These are phyloP conservation scores for Gymnocypris eckloni DNA, from an alignment of 2,797 vertebrate genomes.

Conservation along the genomic window DNA sequence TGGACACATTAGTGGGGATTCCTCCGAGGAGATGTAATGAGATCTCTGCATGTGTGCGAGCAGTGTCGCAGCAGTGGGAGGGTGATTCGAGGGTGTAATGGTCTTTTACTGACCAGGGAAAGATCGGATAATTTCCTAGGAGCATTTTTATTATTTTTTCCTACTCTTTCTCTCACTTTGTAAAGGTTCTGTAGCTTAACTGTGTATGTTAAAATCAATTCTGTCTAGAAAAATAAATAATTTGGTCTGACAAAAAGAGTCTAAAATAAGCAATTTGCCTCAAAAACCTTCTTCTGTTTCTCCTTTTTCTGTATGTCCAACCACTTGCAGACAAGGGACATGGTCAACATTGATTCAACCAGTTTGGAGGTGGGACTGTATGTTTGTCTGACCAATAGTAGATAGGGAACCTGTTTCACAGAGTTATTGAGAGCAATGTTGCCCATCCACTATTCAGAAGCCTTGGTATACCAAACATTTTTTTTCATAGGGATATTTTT, in stretches of 20 bases:
- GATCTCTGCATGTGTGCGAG: slow-evolving; percentile 45
- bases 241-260: background rate
- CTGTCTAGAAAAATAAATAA: background rate
- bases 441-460: background rate
- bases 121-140: slow-evolving; percentile 42
- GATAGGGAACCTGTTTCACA: background rate
- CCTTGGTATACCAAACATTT: background rate
- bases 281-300: background rate
- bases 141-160: slow-evolving; percentile 20
- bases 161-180: background rate
- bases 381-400: background rate
- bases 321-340: no score
- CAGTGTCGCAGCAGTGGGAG: slow-evolving; percentile 21
- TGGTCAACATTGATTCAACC: background rate
- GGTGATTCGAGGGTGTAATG: slow-evolving; percentile 47
- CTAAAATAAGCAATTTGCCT: background rate
- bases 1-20: slow-evolving; percentile 53
- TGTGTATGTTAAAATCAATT: background rate
- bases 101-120: slow-evolving; percentile 65
- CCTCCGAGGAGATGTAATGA: slow-evolving; percentile 50
- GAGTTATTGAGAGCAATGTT: background rate
- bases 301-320: background rate
- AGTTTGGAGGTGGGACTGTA: background rate
- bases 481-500: background rate
- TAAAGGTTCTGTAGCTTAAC: background rate